Conservation (phyloP, 2,797 vertebrate genomes). For the Emys orbicularis region DNA sequence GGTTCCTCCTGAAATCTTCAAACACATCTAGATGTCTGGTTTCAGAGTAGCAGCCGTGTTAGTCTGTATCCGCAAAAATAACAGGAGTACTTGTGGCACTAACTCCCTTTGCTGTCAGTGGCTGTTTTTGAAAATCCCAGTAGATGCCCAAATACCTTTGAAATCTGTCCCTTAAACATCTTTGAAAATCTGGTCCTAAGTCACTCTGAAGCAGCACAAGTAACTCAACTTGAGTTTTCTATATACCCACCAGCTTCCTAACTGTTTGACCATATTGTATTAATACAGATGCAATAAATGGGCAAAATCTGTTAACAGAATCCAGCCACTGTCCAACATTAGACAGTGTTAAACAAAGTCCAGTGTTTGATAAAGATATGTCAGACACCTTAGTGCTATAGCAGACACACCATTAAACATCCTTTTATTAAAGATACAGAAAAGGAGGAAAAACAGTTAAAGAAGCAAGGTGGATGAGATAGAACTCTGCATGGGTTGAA, state of each 20-base stretch:
- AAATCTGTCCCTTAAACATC: neutral
- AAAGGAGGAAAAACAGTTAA: neutral
- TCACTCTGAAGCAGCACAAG: neutral
- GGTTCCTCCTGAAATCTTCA: no score
- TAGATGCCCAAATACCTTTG: neutral
- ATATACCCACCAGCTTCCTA: neutral
- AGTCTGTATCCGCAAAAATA: no score
- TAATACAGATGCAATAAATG: neutral
- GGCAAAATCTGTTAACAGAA: neutral
- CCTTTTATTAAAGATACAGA: neutral
- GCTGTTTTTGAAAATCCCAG: neutral
- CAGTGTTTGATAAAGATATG: fast-evolving
- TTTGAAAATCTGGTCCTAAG: neutral
- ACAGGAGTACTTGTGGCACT: no score
- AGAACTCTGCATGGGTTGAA: neutral
- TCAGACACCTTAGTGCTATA: neutral
- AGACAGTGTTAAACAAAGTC: neutral
- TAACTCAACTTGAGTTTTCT: neutral
- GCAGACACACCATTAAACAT: neutral
- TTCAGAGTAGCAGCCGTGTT: no score
- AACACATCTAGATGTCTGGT: neutral
- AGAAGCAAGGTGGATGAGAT: neutral
- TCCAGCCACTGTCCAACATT: neutral
- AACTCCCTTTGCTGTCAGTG: neutral
- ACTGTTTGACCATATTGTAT: neutral